phyloP scores from a whole-genome alignment of 2,113 vertebrate species.

The Tupaia chinensis region DNA sequence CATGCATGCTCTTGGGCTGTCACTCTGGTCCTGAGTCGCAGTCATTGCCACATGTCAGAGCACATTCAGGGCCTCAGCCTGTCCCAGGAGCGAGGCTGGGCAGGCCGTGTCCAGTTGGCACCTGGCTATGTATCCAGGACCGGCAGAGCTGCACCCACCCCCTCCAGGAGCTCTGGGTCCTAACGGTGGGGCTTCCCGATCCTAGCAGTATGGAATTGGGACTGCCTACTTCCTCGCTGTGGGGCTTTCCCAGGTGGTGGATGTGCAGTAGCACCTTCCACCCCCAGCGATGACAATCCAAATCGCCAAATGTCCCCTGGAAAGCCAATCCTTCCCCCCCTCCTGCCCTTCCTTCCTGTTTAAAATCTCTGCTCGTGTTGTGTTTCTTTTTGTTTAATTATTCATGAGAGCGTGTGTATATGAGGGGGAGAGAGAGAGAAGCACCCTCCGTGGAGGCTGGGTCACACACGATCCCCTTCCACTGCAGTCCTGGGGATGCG shows the following conservation, averaged over 20 bases:
- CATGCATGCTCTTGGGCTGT: neutral
- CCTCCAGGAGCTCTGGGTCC: neutral
- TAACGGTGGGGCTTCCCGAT: rapidly evolving
- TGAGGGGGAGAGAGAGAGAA: no score
- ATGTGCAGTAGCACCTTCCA: neutral
- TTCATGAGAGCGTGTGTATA: no score
- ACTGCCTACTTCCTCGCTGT: rapidly evolving
- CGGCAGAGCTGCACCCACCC: rapidly evolving
- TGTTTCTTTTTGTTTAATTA: no score
- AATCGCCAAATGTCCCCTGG: neutral
- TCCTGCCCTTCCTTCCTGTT: rapidly evolving
- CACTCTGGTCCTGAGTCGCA: neutral
- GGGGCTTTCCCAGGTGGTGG: rapidly evolving
- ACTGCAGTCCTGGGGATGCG: no score
- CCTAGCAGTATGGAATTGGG: rapidly evolving
- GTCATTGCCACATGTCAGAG: neutral
- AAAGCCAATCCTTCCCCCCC: neutral
- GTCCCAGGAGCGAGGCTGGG: neutral
- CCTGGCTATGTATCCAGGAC: rapidly evolving
- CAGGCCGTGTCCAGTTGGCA: rapidly evolving
- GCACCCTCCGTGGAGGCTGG: no score
- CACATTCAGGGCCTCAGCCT: neutral
- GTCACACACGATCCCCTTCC: no score
- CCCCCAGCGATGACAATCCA: neutral
- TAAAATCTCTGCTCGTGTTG: neutral